Evolutionary conservation across 2,888 invertebrate genomes (phyloP).

Genomic region (Saturnia japonica): DNA sequence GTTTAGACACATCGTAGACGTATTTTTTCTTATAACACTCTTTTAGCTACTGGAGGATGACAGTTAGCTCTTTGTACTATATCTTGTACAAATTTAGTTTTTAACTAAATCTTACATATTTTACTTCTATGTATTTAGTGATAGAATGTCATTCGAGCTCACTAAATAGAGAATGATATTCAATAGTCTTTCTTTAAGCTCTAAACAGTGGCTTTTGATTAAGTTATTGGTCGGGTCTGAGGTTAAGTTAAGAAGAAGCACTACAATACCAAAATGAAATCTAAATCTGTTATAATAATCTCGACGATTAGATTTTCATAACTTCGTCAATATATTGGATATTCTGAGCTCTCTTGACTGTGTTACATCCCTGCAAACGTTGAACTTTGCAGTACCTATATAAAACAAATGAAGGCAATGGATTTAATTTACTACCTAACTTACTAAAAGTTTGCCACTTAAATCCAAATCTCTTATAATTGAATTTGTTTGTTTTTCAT

Average conservation of each 20-base stretch:
- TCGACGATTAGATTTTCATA: not conserved
- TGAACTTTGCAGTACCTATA: slow-evolving; percentile 5
- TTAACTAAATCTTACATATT: not conserved
- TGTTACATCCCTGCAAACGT: slow-evolving; percentile 13
- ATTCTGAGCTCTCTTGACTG: not conserved
- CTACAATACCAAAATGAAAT: not conserved
- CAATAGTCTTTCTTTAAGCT: too few species aligned
- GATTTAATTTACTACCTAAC: not conserved
- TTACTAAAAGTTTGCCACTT: not conserved
- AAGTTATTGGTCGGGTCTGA: too few species aligned
- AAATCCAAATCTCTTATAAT: not conserved
- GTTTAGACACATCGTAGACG: not conserved
- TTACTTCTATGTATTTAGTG: not conserved
- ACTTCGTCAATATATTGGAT: not conserved
- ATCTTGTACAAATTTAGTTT: not conserved
- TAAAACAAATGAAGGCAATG: slow-evolving; percentile 4
- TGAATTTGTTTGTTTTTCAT: not conserved
- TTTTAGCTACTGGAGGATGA: not conserved
- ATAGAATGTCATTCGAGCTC: not conserved
- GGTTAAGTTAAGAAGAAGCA: not conserved
- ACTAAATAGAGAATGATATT: not conserved
- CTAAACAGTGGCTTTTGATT: not conserved
- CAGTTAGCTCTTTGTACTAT: not conserved
- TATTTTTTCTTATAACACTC: not conserved
- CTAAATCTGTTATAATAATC: not conserved